These are phyloP conservation scores for Rhynchotus rufescens DNA, from an alignment of 2,797 vertebrate genomes.

Conservation along the genomic window DNA sequence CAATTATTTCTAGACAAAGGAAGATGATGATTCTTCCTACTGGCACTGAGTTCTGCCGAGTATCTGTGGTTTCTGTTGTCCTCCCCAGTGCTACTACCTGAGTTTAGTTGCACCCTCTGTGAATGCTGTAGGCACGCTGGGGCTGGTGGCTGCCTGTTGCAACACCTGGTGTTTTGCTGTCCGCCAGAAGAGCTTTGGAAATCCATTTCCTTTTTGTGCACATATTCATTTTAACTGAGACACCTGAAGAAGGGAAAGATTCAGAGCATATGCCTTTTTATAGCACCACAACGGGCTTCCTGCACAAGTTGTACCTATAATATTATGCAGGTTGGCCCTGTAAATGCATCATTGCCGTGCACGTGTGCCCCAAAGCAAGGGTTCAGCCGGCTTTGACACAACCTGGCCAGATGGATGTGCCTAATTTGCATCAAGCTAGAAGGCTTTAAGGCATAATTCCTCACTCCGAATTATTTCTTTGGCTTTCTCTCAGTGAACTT, in stretches of 20 bases:
- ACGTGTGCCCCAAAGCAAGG: constrained; percentile 3
- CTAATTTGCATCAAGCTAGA: constrained; percentile 3
- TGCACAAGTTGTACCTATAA: background rate
- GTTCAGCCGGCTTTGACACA: constrained; percentile 4
- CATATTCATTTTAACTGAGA: constrained; percentile 6
- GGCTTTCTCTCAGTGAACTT: background rate
- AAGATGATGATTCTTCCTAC: background rate
- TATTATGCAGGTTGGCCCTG: background rate
- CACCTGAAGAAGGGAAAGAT: background rate
- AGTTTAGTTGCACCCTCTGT: background rate
- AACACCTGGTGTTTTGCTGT: background rate
- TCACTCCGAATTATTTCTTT: background rate
- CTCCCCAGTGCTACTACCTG: background rate
- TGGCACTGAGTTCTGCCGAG: background rate
- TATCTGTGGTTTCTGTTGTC: background rate
- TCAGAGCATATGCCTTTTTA: background rate
- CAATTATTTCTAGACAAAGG: background rate
- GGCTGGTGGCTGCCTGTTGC: background rate
- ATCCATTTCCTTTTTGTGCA: background rate
- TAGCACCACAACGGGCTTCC: constrained; percentile 11
- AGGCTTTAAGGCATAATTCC: background rate
- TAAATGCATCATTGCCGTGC: background rate
- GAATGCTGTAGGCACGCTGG: background rate
- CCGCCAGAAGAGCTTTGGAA: background rate
- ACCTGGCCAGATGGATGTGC: background rate